These are phyloP conservation scores for Ptychobarbus kaznakovi DNA, from an alignment of 2,797 vertebrate genomes.

Conservation along the genomic window DNA sequence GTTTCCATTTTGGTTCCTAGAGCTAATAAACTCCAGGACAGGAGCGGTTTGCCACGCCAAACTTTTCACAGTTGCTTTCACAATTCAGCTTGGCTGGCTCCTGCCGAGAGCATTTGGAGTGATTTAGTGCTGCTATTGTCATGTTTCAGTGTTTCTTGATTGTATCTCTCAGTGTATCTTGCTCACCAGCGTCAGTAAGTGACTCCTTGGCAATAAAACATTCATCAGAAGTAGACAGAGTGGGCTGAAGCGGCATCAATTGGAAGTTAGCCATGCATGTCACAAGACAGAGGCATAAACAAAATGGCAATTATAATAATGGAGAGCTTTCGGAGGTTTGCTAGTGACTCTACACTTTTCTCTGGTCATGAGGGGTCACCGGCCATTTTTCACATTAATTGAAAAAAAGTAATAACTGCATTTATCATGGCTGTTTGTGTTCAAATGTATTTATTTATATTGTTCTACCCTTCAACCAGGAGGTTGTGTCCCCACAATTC, in stretches of 20 bases:
- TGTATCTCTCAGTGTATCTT: constrained; percentile 53
- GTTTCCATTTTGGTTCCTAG: constrained; percentile 34
- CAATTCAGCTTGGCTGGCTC: constrained; percentile 46
- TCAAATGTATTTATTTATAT: constrained; percentile 27
- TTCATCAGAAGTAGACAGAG: constrained; percentile 56
- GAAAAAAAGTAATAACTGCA: constrained; percentile 49
- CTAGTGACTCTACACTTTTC: constrained; percentile 32
- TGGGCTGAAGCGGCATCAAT: constrained; percentile 46
- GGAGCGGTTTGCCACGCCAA: constrained; percentile 14
- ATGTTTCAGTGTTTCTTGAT: constrained; percentile 53
- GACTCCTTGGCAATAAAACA: constrained; percentile 53
- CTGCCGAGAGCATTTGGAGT: constrained; percentile 51
- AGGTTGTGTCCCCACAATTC: constrained; percentile 6
- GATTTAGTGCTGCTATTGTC: constrained; percentile 52
- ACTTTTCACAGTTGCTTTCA: constrained; percentile 56
- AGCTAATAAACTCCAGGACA: constrained; percentile 30
- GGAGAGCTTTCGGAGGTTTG: constrained; percentile 44
- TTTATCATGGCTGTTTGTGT: constrained; percentile 48
- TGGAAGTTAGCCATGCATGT: constrained; percentile 57
- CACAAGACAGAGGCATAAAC: constrained; percentile 54
- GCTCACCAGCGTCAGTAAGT: constrained; percentile 39
- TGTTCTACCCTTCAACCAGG: not conserved
- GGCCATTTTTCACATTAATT: constrained; percentile 61
- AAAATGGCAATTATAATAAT: constrained; percentile 61
- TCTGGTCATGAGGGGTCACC: constrained; percentile 27